Evolutionary conservation across 2,797 vertebrate species (phyloP), one percentile per base, ranked within the genome.

Genomic region (Cyprinodon diabolis): DNA sequence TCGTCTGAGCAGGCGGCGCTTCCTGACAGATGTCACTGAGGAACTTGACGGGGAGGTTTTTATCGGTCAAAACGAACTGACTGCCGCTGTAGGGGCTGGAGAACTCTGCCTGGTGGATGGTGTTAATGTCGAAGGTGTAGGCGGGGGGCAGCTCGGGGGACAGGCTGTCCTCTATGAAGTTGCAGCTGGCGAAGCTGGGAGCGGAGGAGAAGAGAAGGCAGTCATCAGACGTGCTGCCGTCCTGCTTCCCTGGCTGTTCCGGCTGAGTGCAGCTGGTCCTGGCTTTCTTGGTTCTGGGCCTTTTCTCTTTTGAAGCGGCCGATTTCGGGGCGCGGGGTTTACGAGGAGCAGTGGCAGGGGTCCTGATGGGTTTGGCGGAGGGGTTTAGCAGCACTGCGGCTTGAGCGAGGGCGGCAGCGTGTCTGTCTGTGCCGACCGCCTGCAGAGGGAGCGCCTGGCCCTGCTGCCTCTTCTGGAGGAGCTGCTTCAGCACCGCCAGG

Each of bases 111-210:
- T 98, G 97, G 51, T 96, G 97, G 73, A 99, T 95, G 60, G 95
- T 84, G 79, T 99, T 99, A 78, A 99, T 99, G 91, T 99, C 98
- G 91, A 99, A 99, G 84, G 93, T 96, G 81, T 98, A 99, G 94
- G 95, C 97, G 89, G 98, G 96, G 4, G 94, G 95, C n/a, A 95
- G 92, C 71, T 98, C 97, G 75, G 98, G 98, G 68, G 98, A 99
- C 76, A 99, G 92, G 76, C 97, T 98, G 80, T 98, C 97, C 90
- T 99, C 98, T 78, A 99, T 95, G 1, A 97, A 97, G 68, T 96
- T 98, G 92, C 97, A 98, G 83, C 96, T 96, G 92, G 98, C 96
- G 91, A 98, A 94, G 74, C 96, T 96, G 57, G 96, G 95, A 79
- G 98, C 97, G 68, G 97, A 97, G 86, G 96, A 94, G 87, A 97